phyloP scores from a whole-genome alignment of 1,140 invertebrate genomes.

The Scaptomyza montana region DNA sequence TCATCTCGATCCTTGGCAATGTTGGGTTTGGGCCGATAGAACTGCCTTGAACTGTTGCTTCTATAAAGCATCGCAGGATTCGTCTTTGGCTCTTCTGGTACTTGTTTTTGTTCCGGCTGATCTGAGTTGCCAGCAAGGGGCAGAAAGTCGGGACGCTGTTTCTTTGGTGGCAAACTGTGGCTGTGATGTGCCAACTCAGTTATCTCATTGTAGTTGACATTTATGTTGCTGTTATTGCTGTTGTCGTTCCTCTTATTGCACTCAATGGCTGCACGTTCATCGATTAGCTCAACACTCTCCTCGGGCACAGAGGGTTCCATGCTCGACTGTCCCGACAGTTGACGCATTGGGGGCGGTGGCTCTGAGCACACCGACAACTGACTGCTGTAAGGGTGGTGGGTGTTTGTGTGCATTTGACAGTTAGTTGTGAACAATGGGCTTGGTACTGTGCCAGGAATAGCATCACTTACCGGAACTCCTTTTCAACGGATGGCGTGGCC shows the following conservation, averaged over 20 bases:
- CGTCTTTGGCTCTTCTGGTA: slow-evolving; percentile 31
- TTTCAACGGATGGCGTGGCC: slow-evolving; percentile 80
- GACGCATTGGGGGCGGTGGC: slow-evolving; percentile 75
- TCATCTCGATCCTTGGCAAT: slow-evolving; percentile 70
- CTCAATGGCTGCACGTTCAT: slow-evolving; percentile 45
- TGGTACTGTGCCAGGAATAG: slow-evolving; percentile 8
- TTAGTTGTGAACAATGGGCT: slow-evolving; percentile 10
- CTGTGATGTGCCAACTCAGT: slow-evolving; percentile 45
- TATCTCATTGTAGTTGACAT: slow-evolving; percentile 47
- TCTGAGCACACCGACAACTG: slow-evolving; percentile 82
- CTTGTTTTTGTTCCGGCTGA: slow-evolving; percentile 28
- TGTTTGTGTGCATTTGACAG: slow-evolving; percentile 11
- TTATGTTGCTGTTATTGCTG: slow-evolving; percentile 22
- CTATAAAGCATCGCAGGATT: slow-evolving; percentile 51
- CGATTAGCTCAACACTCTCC: slow-evolving; percentile 61
- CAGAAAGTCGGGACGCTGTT: slow-evolving; percentile 71
- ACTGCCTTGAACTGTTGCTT: slow-evolving; percentile 79
- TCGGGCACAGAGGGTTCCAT: slow-evolving; percentile 80
- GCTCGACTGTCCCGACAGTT: slow-evolving; percentile 82
- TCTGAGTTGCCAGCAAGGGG: slow-evolving; percentile 52
- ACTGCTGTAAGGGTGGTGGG: slow-evolving; percentile 38
- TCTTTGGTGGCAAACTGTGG: slow-evolving; percentile 63
- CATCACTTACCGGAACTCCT: slow-evolving; percentile 70
- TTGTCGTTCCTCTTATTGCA: slow-evolving; percentile 2
- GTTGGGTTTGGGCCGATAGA: slow-evolving; percentile 71